These are phyloP conservation scores for Meta bourneti DNA, from an alignment of 2,888 invertebrate species.

Conservation along the genomic window DNA sequence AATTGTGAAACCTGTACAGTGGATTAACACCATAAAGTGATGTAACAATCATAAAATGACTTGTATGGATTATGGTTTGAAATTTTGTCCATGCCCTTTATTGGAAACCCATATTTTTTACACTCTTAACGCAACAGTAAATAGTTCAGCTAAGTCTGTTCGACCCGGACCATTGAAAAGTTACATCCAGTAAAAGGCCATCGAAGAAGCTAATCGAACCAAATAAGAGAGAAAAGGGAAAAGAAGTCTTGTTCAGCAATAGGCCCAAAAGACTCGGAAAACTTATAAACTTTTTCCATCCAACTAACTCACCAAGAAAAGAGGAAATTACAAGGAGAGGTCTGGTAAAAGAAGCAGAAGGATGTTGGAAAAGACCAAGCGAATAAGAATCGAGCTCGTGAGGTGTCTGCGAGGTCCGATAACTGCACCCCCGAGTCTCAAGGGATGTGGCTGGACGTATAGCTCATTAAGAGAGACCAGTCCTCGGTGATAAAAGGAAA, in stretches of 20 bases:
- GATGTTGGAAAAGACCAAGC: slow-evolving; percentile 2
- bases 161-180: neutral
- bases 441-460: slow-evolving; percentile 47
- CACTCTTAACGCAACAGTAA: neutral
- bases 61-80: too few relatives aligned
- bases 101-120: neutral
- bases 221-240: slow-evolving; percentile 15
- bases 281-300: slow-evolving; percentile 47
- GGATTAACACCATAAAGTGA: too few relatives aligned
- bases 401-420: slow-evolving; percentile 67
- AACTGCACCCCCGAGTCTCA: slow-evolving; percentile 53
- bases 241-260: neutral
- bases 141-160: neutral
- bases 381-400: slow-evolving; percentile 44
- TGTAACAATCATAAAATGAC: too few relatives aligned
- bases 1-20: too few relatives aligned
- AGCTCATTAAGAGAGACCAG: slow-evolving; percentile 68
- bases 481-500: slow-evolving; percentile 68
- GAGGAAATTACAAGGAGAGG: slow-evolving; percentile 30
- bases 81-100: neutral
- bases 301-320: slow-evolving; percentile 31
- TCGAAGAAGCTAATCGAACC: slow-evolving; percentile 12
- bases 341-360: neutral
- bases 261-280: slow-evolving; percentile 8
- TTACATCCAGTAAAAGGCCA: neutral